Conservation (phyloP, 2,113 vertebrate genomes). For the Cettia cetti region DNA sequence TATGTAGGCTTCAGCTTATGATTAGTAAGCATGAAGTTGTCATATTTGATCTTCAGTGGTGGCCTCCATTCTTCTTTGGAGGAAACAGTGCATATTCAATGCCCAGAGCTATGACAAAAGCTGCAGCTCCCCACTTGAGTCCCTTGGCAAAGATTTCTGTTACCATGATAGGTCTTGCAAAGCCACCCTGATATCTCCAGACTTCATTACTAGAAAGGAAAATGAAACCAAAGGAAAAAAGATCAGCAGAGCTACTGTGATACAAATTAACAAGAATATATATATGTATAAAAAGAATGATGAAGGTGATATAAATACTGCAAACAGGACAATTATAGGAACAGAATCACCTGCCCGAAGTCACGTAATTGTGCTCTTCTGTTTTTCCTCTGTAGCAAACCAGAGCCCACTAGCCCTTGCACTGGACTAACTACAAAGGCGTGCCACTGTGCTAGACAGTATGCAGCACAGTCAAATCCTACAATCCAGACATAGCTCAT, state of each 20-base stretch:
- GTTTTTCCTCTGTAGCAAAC: not conserved
- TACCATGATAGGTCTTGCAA: slow-evolving; percentile 75
- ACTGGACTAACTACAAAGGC: not conserved
- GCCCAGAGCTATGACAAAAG: slow-evolving; percentile 86
- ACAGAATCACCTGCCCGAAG: not conserved
- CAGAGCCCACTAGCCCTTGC: not conserved
- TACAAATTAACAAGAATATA: not conserved
- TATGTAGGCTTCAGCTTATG: not conserved
- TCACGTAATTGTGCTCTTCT: not conserved
- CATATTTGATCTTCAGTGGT: slow-evolving; percentile 63
- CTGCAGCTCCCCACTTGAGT: slow-evolving; percentile 90
- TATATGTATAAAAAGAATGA: not conserved
- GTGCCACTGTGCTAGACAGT: not conserved
- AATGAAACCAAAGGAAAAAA: not conserved
- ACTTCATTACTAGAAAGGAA: slow-evolving; percentile 86
- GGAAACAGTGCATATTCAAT: slow-evolving; percentile 87
- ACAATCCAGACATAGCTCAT: not conserved
- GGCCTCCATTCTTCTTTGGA: slow-evolving; percentile 82
- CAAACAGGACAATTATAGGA: not conserved
- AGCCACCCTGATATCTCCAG: slow-evolving; percentile 87
- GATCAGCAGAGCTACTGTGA: not conserved
- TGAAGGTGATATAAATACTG: not conserved
- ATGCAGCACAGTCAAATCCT: not conserved
- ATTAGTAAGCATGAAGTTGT: not conserved
- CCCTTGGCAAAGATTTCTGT: slow-evolving; percentile 78